Evolutionary conservation across 2,888 invertebrate species (phyloP).

Genomic region (Hydrotaea cyrtoneurina): DNA sequence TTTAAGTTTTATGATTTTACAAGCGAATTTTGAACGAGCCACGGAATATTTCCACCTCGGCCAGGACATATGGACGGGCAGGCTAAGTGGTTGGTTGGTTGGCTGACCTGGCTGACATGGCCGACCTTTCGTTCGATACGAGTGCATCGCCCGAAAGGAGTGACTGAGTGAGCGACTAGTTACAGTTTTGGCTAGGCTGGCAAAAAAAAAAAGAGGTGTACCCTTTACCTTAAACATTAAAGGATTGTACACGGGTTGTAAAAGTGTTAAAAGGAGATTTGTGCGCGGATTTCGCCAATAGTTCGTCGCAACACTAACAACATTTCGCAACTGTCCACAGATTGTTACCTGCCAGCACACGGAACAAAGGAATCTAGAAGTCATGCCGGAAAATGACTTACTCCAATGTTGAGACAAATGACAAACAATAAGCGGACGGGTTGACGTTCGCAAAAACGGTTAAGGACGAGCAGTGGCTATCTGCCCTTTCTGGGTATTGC

Average conservation of each 20-base stretch:
- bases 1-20: conserved; percentile 46
- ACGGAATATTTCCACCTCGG: conserved; percentile 1
- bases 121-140: not conserved
- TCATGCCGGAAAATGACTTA: conserved; percentile 57
- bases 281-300: conserved; percentile 33
- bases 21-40: not conserved
- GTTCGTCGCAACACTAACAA: not conserved
- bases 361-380: conserved; percentile 54
- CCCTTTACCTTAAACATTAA: conserved; percentile 77
- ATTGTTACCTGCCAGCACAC: conserved; percentile 9
- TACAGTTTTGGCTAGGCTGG: conserved; percentile 34
- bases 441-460: conserved; percentile 10
- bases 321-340: not conserved
- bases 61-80: conserved; percentile 15
- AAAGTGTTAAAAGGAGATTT: conserved; percentile 53
- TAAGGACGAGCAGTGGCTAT: not conserved
- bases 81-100: not conserved
- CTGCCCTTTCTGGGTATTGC: conserved; percentile 25
- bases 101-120: not conserved
- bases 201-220: conserved; percentile 76
- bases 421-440: conserved; percentile 25
- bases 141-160: not conserved
- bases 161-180: conserved; percentile 36
- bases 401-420: conserved; percentile 26
- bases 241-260: conserved; percentile 67